Base-by-base conservation (phyloP, 2,888 invertebrate genomes). In the Spodoptera littoralis region DNA sequence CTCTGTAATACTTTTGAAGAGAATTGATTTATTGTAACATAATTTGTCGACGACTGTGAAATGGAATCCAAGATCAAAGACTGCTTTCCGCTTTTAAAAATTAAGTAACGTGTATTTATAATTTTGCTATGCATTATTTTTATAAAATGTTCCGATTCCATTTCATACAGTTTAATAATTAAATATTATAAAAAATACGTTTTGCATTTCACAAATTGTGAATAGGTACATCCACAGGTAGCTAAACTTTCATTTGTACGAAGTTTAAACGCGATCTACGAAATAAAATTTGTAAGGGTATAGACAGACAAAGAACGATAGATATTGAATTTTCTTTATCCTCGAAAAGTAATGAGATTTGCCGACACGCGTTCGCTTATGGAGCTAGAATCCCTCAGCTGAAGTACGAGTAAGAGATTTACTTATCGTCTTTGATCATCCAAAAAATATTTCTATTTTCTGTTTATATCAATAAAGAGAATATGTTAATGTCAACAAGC, bases 241-340 rank as follows among this genome's bases (percentile, higher is more conserved):
- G 56, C 43, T 50, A 61, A 65, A 60, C 58, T 62, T 51, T 60
- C 24, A 12, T 60, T 51, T 42, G 60, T 49, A 64, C 60, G 48
- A 81, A 83, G 70, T 82, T 87, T 81, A 82, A 83, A 77, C 69
- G 75, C 73, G 73, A 76, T 72, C 76, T 65, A 64, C 62, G 71
- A 84, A 87, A 88, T 87, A 85, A 85, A 86, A 85, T 87, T 85
- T 85, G 83, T 80, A 77, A 80, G 82, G 84, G 81, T 83, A 77
- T 69, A 81, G 83, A 82, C 84, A 85, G 82, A 84, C 85, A 87
- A 86, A 86, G 85, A 87, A 83, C 82, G 84, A 87, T 86, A 87
- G 85, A 86, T 88, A 91, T 90, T 89, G 91, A 90, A 89, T 90
- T 90, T 88, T 86, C 88, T 88, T 88, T 89, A 90, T 88, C 89